Base-by-base conservation (phyloP, 2,888 invertebrate genomes). In the Adineta ricciae region DNA sequence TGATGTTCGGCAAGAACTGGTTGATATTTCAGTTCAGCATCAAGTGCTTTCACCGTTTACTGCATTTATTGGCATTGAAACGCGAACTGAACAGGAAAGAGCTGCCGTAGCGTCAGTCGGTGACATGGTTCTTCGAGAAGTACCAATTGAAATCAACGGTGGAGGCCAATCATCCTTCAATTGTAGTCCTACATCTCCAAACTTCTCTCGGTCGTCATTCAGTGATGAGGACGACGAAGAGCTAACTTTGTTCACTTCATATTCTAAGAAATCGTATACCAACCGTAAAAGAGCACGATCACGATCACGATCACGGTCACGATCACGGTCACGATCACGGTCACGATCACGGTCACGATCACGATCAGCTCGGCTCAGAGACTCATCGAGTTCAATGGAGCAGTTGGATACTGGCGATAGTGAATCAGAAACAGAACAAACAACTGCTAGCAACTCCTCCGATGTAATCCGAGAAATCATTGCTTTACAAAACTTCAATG, bases 131-230 rank as follows among this genome's bases (percentile, higher is more conserved):
- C 24, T 38, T 24, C 5, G 38, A 4, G 41, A 73, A 78, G n/a
- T 78, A 41, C 78, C 41, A 24, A 78, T 78, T 8, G 78, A 78
- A 78, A 78, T 41, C 32, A 32, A 21, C 14, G 41, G 8, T 21
- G 14, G 11, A 1, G 14, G 24, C 3, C 24, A 7, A 0, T 1
- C 24, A 4, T 9, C n/a, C 2, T 19, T 24, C 19, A 19, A 36
- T 36, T 36, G 0, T 32, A 36, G 14, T 49, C 49, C 49, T 14
- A 49, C 49, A 49, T 14, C 49, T 14, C 14, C 49, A 49, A 49
- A 36, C 24, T 0, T 8, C n/a, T 19, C 19, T 19, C 8, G 7
- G 2, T 4, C 0, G 5, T 1, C n/a, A 7, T 3, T 8, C 2
- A 16, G 5, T 8, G 36, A 38, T 1, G 38, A 36, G 16, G 73